Evolutionary conservation across 2,888 invertebrate genomes (phyloP).

Genomic region (Tiliacea citrago): DNA sequence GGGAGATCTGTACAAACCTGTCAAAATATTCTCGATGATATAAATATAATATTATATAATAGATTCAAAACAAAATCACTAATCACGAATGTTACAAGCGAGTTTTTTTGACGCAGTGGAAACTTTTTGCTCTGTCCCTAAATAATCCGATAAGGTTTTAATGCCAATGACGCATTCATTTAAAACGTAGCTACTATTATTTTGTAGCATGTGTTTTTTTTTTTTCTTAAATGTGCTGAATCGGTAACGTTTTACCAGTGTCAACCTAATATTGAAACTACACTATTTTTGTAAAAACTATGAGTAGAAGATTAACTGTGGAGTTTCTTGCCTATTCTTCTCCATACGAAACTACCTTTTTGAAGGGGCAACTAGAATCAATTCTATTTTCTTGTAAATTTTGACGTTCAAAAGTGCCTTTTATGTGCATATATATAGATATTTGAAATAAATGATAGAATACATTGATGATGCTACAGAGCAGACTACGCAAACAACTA

Average conservation of each 20-base stretch:
- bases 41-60: neutral
- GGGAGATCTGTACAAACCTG: neutral
- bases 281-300: neutral
- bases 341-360: no score
- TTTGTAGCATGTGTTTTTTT: neutral
- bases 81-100: neutral
- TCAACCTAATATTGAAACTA: neutral
- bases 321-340: no score
- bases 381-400: no score
- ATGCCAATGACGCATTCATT: neutral
- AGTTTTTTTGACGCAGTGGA: constrained; percentile 1
- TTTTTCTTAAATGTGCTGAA: neutral
- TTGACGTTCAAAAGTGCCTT: no score
- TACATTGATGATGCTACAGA: constrained; percentile 91
- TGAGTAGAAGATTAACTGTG: no score
- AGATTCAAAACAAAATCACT: neutral
- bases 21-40: neutral
- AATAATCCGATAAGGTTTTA: neutral
- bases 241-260: neutral
- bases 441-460: constrained; percentile 95
- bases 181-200: neutral
- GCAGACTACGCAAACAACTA: constrained; percentile 97
- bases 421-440: no score
- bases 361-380: no score
- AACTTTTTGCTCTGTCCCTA: neutral